Base-by-base conservation (phyloP, 2,888 invertebrate genomes). In the Hypolimnas misippus region DNA sequence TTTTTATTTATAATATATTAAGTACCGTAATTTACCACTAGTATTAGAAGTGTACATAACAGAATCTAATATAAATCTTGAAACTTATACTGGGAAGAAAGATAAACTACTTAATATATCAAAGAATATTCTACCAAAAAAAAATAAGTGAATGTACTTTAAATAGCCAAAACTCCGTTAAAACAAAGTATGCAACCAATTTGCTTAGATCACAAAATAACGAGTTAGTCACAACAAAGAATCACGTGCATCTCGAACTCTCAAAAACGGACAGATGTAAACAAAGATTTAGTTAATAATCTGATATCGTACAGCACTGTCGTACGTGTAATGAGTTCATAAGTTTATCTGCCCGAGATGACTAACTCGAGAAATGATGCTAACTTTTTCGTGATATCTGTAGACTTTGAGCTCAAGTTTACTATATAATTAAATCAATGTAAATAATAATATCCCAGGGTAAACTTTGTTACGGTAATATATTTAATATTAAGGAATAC, bases 311-410 rank as follows among this genome's bases (percentile, higher is more conserved):
- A 70, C 69, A 70, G 75, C 70, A 73, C 75, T 75, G 73, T 75
- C 73, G 70, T 73, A 76, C 77, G 75, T 75, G 75, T 73, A 72
- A 68, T 64, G 73, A 72, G 77, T 76, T 71, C 73, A 66, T 69
- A 70, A 75, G 79, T 77, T 77, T 81, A 81, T 81, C 80, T 70
- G 51, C 46, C 56, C 61, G 72, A 77, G 74, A 74, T 79, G 81
- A 79, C 75, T 79, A 77, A 76, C 76, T 71, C 58, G 57, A 62
- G 58, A 69, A 64, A 65, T 65, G 58, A 54, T 62, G 56, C 56
- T 61, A 31, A 50, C 54, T 63, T 62, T 64, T 64, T 56, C 35
- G 49, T 56, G 52, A 51, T 63, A 63, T 60, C 53, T 35, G 46
- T 38, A 53, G 53, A 60, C 63, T 66, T 63, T 63, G 54, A 60